Evolutionary conservation across 37 sponge, comb jelly and placozoan genomes (phyloP).

Genomic region (Geodia barretti): DNA sequence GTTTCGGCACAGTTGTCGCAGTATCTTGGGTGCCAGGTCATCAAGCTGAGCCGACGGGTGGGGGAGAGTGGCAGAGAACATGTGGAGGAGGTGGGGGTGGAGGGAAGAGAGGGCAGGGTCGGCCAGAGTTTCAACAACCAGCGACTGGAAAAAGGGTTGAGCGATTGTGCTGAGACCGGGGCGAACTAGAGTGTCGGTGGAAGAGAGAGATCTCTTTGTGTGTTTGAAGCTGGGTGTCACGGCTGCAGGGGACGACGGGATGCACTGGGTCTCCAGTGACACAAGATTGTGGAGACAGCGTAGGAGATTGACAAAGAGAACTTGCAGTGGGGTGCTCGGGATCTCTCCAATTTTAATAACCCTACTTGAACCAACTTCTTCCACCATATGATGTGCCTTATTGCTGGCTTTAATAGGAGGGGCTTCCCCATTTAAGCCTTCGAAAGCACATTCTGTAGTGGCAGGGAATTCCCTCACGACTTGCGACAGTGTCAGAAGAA

Average conservation of each 20-base stretch:
- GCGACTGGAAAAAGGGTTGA: conserved; percentile 49
- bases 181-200: conserved; percentile 8
- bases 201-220: not conserved
- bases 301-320: conserved; percentile 22
- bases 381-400: too few relatives aligned
- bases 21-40: conserved; percentile 30
- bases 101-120: conserved; percentile 12
- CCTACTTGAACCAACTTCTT: too few relatives aligned
- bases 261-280: conserved; percentile 35
- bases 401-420: too few relatives aligned
- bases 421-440: too few relatives aligned
- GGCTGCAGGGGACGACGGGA: not conserved
- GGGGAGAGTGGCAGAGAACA: conserved; percentile 30
- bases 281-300: conserved; percentile 22
- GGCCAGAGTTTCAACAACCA: conserved; percentile 15
- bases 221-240: conserved; percentile 1
- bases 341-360: too few relatives aligned
- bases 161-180: conserved; percentile 20
- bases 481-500: conserved; percentile 12
- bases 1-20: conserved; percentile 34
- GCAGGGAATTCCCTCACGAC: not conserved
- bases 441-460: not conserved
- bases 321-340: not conserved
- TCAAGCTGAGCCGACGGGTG: conserved; percentile 20
- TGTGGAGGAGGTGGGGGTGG: conserved; percentile 22